Percentiles rank a stretch among this genome's conserved stretches.
Conservation (phyloP, 1,140 invertebrate genomes). For the Oreohelix idahoensis region DNA sequence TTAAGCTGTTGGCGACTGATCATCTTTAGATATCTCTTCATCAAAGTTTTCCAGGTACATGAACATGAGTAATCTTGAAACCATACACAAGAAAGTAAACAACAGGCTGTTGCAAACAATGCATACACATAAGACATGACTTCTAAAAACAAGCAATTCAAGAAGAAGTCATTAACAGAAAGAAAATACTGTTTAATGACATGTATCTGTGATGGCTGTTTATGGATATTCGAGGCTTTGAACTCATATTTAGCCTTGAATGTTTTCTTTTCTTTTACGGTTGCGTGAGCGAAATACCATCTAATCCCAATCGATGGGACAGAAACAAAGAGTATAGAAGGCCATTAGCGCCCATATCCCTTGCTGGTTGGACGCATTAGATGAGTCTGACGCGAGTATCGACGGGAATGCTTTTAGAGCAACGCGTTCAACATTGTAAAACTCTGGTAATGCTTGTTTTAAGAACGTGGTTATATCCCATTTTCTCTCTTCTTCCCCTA, state of each 20-base stretch:
- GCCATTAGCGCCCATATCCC: conserved; percentile 18
- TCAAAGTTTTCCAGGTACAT: too few relatives aligned
- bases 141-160: too few relatives aligned
- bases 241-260: neutral
- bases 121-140: too few relatives aligned
- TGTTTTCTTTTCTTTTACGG: conserved; percentile 2
- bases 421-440: neutral
- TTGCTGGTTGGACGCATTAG: neutral
- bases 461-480: neutral
- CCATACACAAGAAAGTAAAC: too few relatives aligned
- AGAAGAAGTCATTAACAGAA: too few relatives aligned
- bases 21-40: too few relatives aligned
- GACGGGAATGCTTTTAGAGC: conserved; percentile 30
- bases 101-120: too few relatives aligned
- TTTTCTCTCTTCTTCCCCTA: too few relatives aligned
- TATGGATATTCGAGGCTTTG: neutral
- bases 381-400: neutral
- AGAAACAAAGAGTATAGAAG: conserved; percentile 11
- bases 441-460: conserved; percentile 11
- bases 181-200: neutral
- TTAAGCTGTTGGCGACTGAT: too few relatives aligned
- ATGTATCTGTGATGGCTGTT: neutral
- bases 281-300: neutral
- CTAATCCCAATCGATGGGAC: conserved; percentile 18
- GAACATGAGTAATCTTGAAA: too few relatives aligned